These are phyloP conservation scores for Rhinolophus ferrumequinum DNA, from an alignment of 2,113 vertebrate species.

Conservation along the genomic window DNA sequence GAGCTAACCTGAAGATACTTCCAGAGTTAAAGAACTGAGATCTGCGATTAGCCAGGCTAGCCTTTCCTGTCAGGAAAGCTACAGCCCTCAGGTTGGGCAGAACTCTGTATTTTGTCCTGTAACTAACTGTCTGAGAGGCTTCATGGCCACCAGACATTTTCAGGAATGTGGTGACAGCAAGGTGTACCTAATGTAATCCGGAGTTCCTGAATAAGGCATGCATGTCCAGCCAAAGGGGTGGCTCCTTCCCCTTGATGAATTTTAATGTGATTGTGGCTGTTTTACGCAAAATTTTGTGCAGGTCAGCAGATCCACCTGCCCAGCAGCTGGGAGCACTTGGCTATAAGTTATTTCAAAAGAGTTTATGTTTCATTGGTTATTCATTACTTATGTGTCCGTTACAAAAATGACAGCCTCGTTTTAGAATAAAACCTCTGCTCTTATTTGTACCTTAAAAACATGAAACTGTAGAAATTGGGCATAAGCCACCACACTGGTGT, in stretches of 20 bases:
- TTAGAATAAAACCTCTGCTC: neutral
- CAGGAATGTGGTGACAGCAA: neutral
- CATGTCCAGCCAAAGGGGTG: neutral
- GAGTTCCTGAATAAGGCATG: neutral
- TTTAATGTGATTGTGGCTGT: neutral
- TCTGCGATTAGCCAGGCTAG: too few species aligned
- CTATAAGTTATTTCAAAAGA: neutral
- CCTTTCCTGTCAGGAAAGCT: neutral
- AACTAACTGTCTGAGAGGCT: neutral
- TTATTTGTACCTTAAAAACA: slow-evolving; percentile 30
- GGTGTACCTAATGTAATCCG: neutral
- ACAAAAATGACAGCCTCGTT: slow-evolving; percentile 19
- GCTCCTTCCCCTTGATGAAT: neutral
- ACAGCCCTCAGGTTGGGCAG: neutral
- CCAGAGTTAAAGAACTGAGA: neutral
- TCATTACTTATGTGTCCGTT: slow-evolving; percentile 11
- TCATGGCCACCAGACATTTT: neutral
- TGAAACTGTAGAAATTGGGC: neutral
- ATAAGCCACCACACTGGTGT: neutral
- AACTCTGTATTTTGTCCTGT: neutral
- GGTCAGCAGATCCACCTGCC: neutral
- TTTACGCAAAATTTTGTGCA: neutral
- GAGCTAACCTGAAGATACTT: neutral
- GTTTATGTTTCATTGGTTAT: slow-evolving; percentile 31
- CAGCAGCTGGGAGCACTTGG: neutral